These are phyloP conservation scores for Menura novaehollandiae DNA, from an alignment of 2,113 vertebrate species.

Conservation along the genomic window DNA sequence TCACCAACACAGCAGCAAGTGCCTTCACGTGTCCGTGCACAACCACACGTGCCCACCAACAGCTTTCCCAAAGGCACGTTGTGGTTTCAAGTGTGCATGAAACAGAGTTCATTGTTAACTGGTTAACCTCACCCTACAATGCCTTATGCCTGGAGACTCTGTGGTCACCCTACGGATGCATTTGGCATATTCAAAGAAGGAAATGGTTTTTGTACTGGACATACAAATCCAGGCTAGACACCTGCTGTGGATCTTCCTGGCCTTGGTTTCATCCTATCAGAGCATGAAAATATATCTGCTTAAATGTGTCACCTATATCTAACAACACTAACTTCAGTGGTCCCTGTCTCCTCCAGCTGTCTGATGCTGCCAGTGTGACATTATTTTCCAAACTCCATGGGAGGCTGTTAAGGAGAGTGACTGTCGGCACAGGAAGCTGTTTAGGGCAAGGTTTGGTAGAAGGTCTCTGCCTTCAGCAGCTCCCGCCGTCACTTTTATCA, in stretches of 20 bases:
- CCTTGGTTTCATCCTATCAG: neutral
- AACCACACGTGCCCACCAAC: neutral
- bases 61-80: accelerated
- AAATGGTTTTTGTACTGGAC: neutral
- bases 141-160: neutral
- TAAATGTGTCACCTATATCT: neutral
- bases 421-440: neutral
- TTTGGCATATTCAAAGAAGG: neutral
- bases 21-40: neutral
- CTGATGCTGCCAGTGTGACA: neutral
- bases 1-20: accelerated
- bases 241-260: neutral
- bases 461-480: neutral
- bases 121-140: neutral
- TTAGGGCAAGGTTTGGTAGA: neutral
- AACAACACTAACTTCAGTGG: neutral
- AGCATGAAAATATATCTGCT: neutral
- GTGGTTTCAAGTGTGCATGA: neutral
- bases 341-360: neutral
- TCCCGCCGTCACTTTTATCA: neutral
- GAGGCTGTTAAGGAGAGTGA: neutral
- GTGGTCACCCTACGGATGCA: neutral
- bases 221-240: neutral
- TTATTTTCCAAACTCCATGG: neutral
- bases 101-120: neutral